phyloP scores from a whole-genome alignment of 1,140 invertebrate genomes.

The Geopemphigus sp. region DNA sequence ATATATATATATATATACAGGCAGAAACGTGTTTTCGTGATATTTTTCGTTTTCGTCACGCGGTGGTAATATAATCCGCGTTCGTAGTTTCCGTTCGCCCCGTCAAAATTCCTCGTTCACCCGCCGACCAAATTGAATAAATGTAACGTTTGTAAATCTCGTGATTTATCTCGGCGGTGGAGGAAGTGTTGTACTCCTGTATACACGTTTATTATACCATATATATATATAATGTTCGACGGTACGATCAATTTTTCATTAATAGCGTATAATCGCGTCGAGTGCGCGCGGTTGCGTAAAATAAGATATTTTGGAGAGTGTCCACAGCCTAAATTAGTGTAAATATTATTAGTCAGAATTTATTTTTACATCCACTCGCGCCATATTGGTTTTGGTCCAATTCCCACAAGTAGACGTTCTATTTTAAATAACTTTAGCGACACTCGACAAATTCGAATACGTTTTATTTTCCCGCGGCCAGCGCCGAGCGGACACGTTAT shows the following conservation, averaged over 20 bases:
- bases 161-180: too few relatives aligned
- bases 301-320: conserved; percentile 42
- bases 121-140: too few relatives aligned
- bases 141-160: too few relatives aligned
- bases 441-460: conserved; percentile 43
- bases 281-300: conserved; percentile 23
- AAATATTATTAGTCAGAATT: conserved; percentile 48
- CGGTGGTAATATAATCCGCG: too few relatives aligned
- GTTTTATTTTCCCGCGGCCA: conserved; percentile 26
- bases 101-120: too few relatives aligned
- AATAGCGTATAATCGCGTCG: conserved; percentile 13
- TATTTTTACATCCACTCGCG: conserved; percentile 45
- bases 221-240: background rate
- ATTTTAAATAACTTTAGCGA: conserved; percentile 45
- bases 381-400: conserved; percentile 45
- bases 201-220: background rate
- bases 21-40: too few relatives aligned
- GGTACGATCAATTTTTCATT: conserved; percentile 40
- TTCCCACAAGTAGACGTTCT: conserved; percentile 47
- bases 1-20: too few relatives aligned
- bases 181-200: too few relatives aligned
- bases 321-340: conserved; percentile 48
- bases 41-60: too few relatives aligned
- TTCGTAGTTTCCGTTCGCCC: too few relatives aligned
- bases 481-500: background rate